Percentiles rank a stretch among this genome's conserved stretches.
Evolutionary conservation across 2,113 vertebrate species (phyloP).

Genomic region (Eulacestoma nigropectus): DNA sequence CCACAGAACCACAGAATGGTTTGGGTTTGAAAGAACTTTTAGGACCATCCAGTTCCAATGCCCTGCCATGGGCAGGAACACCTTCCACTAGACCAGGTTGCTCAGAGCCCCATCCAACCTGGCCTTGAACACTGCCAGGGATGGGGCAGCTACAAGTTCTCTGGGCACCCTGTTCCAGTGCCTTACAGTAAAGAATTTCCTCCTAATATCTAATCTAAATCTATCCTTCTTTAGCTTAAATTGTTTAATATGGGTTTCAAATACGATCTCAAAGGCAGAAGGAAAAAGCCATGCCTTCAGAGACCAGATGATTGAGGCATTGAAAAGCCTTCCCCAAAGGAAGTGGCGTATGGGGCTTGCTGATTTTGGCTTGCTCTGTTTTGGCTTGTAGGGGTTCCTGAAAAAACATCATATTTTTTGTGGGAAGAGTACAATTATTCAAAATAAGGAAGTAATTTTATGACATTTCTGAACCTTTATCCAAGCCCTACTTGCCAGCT

Average conservation of each 20-base stretch:
- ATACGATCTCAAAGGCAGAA: background rate
- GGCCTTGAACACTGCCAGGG: background rate
- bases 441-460: background rate
- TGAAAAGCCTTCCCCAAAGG: background rate
- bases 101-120: background rate
- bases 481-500: background rate
- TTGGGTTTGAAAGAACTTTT: background rate
- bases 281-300: background rate
- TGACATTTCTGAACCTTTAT: background rate
- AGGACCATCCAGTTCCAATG: background rate
- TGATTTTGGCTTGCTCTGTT: background rate
- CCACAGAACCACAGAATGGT: background rate
- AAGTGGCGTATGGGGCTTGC: fast-evolving
- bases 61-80: background rate
- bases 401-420: background rate
- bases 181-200: background rate
- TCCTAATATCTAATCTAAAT: background rate
- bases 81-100: fast-evolving
- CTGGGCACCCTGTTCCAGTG: fast-evolving
- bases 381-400: background rate
- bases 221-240: background rate
- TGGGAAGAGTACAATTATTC: background rate
- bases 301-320: background rate
- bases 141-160: background rate
- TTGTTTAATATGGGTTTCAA: background rate